Base-by-base conservation (phyloP, 2,888 invertebrate species). In the Metellina segmentata region DNA sequence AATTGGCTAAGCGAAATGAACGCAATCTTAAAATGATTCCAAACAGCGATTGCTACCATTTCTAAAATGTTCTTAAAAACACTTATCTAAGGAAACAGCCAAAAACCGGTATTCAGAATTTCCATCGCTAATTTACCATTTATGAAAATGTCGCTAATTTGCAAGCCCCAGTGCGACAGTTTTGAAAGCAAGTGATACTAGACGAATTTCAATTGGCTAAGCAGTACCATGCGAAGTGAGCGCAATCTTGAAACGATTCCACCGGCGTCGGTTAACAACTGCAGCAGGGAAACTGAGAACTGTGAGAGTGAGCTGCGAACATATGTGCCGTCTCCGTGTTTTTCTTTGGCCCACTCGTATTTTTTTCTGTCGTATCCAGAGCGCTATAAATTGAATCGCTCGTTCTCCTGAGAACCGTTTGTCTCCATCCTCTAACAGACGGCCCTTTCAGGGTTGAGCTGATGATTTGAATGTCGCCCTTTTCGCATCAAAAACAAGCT, bases 371-470 rank as follows among this genome's bases (percentile, higher is more conserved):
- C 52, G 34, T 79, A 53, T 86, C 75, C 51, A 53, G 90, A 51
- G 90, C 70, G 86, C 91, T 87, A 91, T 91, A 87, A 91, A 91
- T 82, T 91, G 91, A 86, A 87, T 72, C 87, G 70, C 81, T 78
- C 20, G 81, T 81, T 77, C 82, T 86, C 86, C 19, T 70, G 83
- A 83, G 83, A 83, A 70, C 70, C 70, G 83, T 71, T 81, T 86
- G 87, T 87, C 82, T 34, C 85, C 5, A 79, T 71, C n/a, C 52
- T 61, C 53, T 61, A 91, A 91, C 91, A 91, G 91, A 82, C 81
- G 70, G 52, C 53, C 70, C 82, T 52, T 91, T 91, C 86, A 91
- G 52, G 49, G 48, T 34, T 53, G 53, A 69, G 81, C 81, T 81
- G 86, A 90, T 53, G 81, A 82, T 79, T 52, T 72, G 53, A 86